Percentiles rank a stretch among this genome's conserved stretches.
These are phyloP conservation scores for Brienomyrus brachyistius DNA, from an alignment of 2,113 vertebrate species.

Conservation along the genomic window DNA sequence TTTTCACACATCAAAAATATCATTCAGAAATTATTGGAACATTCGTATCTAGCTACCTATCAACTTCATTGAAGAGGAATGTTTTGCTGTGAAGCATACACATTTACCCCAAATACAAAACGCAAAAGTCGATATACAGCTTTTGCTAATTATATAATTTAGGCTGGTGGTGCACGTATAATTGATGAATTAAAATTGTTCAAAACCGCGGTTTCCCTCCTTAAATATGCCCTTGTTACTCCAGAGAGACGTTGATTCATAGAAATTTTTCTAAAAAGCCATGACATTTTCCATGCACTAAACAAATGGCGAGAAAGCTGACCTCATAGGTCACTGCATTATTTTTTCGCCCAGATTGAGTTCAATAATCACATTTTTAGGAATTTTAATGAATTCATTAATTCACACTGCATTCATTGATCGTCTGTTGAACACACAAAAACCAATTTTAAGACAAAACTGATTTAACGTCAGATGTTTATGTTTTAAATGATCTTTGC, in stretches of 20 bases:
- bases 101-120: background rate
- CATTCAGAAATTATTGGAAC: background rate
- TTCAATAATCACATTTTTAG: constrained; percentile 2
- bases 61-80: background rate
- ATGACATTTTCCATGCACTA: background rate
- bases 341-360: background rate
- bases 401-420: background rate
- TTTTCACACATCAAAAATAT: background rate
- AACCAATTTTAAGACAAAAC: background rate
- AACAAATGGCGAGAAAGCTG: background rate
- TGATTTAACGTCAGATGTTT: background rate
- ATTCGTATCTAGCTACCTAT: background rate
- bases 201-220: background rate
- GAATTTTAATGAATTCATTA: constrained; percentile 5
- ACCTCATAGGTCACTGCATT: background rate
- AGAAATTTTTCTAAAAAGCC: background rate
- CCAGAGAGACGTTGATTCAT: background rate
- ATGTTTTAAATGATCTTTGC: background rate
- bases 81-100: background rate
- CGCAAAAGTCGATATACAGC: background rate
- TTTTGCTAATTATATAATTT: background rate
- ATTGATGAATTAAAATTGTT: background rate
- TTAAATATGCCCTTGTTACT: background rate
- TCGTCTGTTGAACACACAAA: background rate
- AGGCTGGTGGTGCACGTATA: background rate